Conservation (phyloP, 2,797 vertebrate genomes). For the Halcyon smyrnensis region DNA sequence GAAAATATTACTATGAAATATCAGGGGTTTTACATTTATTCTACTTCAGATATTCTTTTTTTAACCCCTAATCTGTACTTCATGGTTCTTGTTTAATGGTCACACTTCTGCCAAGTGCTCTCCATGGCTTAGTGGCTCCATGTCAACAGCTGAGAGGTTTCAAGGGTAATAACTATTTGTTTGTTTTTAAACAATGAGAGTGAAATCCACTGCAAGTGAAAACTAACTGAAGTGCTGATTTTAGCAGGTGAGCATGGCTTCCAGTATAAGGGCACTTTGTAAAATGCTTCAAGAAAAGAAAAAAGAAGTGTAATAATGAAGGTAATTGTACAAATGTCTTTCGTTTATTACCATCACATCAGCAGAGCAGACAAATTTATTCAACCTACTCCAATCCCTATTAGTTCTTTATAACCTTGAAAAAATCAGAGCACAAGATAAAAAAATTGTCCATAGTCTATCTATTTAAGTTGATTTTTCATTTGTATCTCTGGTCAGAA, state of each 20-base stretch:
- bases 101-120: not conserved
- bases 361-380: not conserved
- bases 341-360: not conserved
- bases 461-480: not conserved
- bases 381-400: not conserved
- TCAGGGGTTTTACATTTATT: not conserved
- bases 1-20: not conserved
- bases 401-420: not conserved
- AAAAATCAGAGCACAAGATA: not conserved
- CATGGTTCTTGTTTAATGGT: not conserved
- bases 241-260: not conserved
- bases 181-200: conserved; percentile 17
- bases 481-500: not conserved
- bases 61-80: not conserved
- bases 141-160: not conserved
- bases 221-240: not conserved
- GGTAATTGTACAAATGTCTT: not conserved
- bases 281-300: not conserved
- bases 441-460: not conserved
- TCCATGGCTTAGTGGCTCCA: not conserved
- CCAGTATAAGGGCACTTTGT: not conserved
- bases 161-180: not conserved
- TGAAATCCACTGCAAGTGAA: not conserved
- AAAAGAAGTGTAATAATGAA: not conserved
- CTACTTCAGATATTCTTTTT: not conserved